Evolutionary conservation across 2,797 vertebrate genomes (phyloP).

Genomic region (Mus spretus): DNA sequence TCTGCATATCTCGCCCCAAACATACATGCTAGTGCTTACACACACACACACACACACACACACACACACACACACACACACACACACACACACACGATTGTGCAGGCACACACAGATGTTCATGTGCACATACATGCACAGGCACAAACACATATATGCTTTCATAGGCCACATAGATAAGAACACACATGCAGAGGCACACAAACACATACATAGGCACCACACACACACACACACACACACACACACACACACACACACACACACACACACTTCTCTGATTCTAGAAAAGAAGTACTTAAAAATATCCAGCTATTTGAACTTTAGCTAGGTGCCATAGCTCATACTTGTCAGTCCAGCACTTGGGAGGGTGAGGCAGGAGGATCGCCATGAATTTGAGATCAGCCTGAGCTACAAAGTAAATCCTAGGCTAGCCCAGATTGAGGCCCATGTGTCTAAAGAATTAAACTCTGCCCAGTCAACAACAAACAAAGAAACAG

Average conservation of each 20-base stretch:
- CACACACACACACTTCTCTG: neutral
- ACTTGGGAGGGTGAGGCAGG: neutral
- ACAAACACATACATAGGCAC: neutral
- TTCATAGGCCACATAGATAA: no score
- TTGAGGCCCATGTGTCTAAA: neutral
- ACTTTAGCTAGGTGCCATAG: neutral
- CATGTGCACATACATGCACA: neutral
- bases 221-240: neutral
- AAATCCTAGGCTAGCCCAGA: neutral
- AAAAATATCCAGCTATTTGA: neutral
- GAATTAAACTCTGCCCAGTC: neutral
- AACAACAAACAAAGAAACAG: neutral
- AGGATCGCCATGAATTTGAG: neutral
- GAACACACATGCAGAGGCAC: neutral
- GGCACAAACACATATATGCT: neutral
- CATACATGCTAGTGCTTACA: neutral
- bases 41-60: no score
- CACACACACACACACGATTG: neutral
- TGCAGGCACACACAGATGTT: neutral
- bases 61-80: neutral
- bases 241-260: neutral
- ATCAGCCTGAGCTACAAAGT: neutral
- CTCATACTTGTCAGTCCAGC: neutral
- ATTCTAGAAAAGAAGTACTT: conserved; percentile 11
- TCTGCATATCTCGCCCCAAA: neutral